Base-by-base conservation (phyloP, 1,140 invertebrate species). In the Hyles vespertilio region DNA sequence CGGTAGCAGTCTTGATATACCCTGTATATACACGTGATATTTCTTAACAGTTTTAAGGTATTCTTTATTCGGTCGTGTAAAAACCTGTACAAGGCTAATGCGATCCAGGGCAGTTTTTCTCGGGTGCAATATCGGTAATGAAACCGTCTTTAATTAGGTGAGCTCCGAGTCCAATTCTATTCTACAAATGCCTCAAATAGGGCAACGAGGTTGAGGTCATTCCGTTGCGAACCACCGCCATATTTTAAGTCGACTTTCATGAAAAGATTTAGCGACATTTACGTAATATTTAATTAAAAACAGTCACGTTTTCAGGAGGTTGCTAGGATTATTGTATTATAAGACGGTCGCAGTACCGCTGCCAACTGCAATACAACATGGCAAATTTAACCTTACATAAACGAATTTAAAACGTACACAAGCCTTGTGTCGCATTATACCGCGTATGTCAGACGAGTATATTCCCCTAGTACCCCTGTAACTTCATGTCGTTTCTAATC, bases 71-170 rank as follows among this genome's bases (percentile, higher is more conserved):
- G 22, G 22, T 22, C 22, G 2, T 22, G 22, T n/a, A n/a, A n/a
- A 33, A n/a, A 53, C 9, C n/a, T 32, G 8, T 40, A 51, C 32
- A 9, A n/a, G 32, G 33, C 9, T 12, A 50, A 50, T 50, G 48
- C 33, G 7, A 50, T 5, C 3, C 33, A 33, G 34, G n/a, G 50
- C 9, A 33, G n/a, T 34, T 51, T 51, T 51, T 33, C 32, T 4
- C 32, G 50, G 50, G 34, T 10, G 50, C 32, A 51, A 51, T 51
- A 40, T 63, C 47, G 50, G 59, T 59, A 55, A 63, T 63, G 47
- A 59, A 51, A 64, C 56, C 32, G 53, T 59, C 47, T 59, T 56
- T 64, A 54, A 59, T 65, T 65, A 65, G 54, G 36, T 50, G 46
- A 49, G 49, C 8, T 22, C 45, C 36, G 33, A 58, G 56, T 61